Evolutionary conservation across 2,797 vertebrate genomes (phyloP).

Genomic region (Acanthis flammea): DNA sequence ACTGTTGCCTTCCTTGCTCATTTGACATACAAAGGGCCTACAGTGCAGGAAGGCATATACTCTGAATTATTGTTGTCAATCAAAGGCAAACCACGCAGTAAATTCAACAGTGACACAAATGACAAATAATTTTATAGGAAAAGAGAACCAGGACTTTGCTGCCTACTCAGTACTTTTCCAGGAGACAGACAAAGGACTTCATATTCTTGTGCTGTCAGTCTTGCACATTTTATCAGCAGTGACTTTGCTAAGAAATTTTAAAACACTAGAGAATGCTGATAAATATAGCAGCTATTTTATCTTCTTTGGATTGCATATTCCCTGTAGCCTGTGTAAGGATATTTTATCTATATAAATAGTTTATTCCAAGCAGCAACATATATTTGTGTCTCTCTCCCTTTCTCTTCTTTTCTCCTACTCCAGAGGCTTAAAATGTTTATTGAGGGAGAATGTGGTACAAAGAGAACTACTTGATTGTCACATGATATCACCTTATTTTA

Average conservation of each 20-base stretch:
- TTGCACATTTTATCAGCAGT: background rate
- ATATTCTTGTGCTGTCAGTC: slow-evolving; percentile 36
- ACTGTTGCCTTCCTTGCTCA: background rate
- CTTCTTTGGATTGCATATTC: background rate
- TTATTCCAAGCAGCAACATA: background rate
- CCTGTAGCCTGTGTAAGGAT: background rate
- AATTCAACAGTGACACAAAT: slow-evolving; percentile 15
- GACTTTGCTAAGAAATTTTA: slow-evolving; percentile 8
- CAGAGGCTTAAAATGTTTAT: background rate
- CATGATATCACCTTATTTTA: background rate
- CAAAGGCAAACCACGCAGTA: slow-evolving; percentile 16
- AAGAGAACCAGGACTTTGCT: slow-evolving; percentile 15
- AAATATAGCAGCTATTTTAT: slow-evolving; percentile 52
- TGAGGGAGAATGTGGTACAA: background rate
- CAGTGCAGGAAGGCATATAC: background rate
- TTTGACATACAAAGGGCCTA: background rate
- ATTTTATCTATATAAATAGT: slow-evolving; percentile 20
- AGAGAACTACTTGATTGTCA: background rate
- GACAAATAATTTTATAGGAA: slow-evolving; percentile 45
- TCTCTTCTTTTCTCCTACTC: background rate
- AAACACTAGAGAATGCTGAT: slow-evolving; percentile 13
- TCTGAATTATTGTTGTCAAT: slow-evolving; percentile 39
- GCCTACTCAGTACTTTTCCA: slow-evolving; percentile 53
- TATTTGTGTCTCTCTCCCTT: background rate
- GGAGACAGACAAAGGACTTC: slow-evolving; percentile 32